Evolutionary conservation across 64 coral and sea anemone genomes (phyloP).

Genomic region (Montipora foliosa): DNA sequence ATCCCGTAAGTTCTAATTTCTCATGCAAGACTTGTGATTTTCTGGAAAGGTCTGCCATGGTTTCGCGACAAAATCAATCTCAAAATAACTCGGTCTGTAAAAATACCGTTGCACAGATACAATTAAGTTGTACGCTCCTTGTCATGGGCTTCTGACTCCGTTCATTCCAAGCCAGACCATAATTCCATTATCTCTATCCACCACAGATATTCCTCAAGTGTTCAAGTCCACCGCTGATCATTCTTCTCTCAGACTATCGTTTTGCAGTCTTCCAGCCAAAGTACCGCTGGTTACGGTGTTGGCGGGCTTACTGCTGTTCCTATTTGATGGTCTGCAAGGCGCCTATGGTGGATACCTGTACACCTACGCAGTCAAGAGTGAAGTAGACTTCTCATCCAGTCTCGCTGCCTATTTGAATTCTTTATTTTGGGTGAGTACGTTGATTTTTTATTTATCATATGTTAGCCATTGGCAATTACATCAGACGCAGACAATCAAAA

Average conservation of each 20-base stretch:
- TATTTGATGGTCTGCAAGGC: slow-evolving; percentile 94
- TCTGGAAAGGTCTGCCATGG: too few species aligned
- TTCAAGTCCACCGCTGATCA: slow-evolving; percentile 78
- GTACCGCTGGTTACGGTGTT: slow-evolving; percentile 87
- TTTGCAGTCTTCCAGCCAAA: slow-evolving; percentile 82
- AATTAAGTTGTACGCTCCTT: too few species aligned
- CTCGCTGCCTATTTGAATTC: slow-evolving; percentile 77
- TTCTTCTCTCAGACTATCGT: slow-evolving; percentile 54
- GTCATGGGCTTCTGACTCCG: too few species aligned
- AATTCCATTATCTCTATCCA: not conserved
- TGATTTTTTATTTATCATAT: too few species aligned
- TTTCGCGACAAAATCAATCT: too few species aligned
- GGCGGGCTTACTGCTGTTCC: slow-evolving; percentile 74
- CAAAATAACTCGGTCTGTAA: too few species aligned
- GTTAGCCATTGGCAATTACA: too few species aligned
- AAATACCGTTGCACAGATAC: too few species aligned
- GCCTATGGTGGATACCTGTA: slow-evolving; percentile 79
- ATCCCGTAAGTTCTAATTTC: too few species aligned
- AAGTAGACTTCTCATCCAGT: slow-evolving; percentile 63
- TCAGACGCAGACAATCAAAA: too few species aligned
- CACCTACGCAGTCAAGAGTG: slow-evolving; percentile 82
- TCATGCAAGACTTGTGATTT: too few species aligned
- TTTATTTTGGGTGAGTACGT: slow-evolving; percentile 75
- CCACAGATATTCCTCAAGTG: slow-evolving; percentile 91
- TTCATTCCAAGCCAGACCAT: not conserved